Evolutionary conservation across 2,888 invertebrate species (phyloP), one percentile per base, ranked within the genome.

Genomic region (Mythimna loreyi): DNA sequence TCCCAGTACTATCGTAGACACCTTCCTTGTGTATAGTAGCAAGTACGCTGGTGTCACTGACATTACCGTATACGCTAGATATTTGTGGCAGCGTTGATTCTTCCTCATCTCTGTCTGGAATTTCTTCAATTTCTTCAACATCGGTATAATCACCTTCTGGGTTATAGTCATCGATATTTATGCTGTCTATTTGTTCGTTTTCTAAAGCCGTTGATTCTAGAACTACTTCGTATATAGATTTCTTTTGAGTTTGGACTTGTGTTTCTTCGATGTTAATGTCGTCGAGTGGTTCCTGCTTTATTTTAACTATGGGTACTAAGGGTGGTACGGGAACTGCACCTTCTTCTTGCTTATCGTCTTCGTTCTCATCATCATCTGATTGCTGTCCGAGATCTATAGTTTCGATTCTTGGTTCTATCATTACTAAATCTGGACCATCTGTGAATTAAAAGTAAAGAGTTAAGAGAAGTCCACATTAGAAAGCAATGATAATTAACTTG

Each of bases 361-460:
- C 70, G 5, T 69, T 56, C 16, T 86, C 89, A 1, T 75, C 66
- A 33, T 92, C 93, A 0, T 92, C 93, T 3, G 90, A 90, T 33
- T 91, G 90, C 0, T 81, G 19, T 85, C 88, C 21, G 92, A 80
- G 52, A 60, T 92, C 89, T 50, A 95, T 93, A 0, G 92, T 93
- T 81, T 94, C 94, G 23, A 95, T 87, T 3, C 77, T 81, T 9
- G 90, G 91, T 78, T 95, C 95, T 3, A 95, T 72, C 25, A 78
- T 40, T 25, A 59, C 67, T 58, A 78, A 62, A 52, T 78, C 78
- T 28, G 78, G 72, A 30, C 6, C 47, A 43, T 80, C 76, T 76
- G 75, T 19, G 16, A 25, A 63, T 40, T 11, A 36, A 40, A 47
- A 60, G 57, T 33, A 16, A 1, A 3, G 16, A 33, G 5, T 60